Base-by-base conservation (phyloP, 2,113 vertebrate species). In the Neolamprologus variostigma region DNA sequence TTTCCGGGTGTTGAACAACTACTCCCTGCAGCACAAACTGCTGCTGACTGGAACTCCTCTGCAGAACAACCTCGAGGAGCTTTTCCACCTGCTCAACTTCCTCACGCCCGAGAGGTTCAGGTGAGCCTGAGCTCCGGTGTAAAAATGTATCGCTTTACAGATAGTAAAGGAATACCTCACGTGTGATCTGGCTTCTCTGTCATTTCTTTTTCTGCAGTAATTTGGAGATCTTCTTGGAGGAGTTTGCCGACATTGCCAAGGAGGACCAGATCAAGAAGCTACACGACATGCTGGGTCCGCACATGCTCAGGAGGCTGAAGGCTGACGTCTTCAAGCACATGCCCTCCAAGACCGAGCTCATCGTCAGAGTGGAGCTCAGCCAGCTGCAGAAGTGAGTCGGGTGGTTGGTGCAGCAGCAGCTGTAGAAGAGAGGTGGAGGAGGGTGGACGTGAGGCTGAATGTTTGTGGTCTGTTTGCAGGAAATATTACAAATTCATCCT, bases 201-300 rank as follows among this genome's bases (percentile, higher is more conserved):
- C 6, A 4, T 42, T 42, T 42, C 40, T 26, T 45, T 21, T 13
- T 80, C 86, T 61, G 21, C 93, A 99, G 98, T 94, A 99, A 99
- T 83, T 95, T 99, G 93, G 98, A 99, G 91, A 98, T 98, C 89
- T 99, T 99, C 96, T 91, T 99, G 92, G 98, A 99, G 92, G 98
- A 99, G 94, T 99, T 99, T 93, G 98, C 98, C 0, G 98, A 99
- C 94, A 99, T 99, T 85, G 98, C 98, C 47, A 99, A 99, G 95
- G 98, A 99, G 84, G 98, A 99, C 95, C 98, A 99, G 96, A 99
- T 99, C 95, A 99, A 99, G 96, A 99, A 99, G 91, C 96, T 99
- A 17, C 98, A 99, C 4, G 98, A 99, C 95, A 99, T 99, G 98
- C 93, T 99, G 94, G 98, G 98, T 26, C 98, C 98, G 0, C 98